Base-by-base conservation (phyloP, 2,888 invertebrate species). In the Philereme transversata region DNA sequence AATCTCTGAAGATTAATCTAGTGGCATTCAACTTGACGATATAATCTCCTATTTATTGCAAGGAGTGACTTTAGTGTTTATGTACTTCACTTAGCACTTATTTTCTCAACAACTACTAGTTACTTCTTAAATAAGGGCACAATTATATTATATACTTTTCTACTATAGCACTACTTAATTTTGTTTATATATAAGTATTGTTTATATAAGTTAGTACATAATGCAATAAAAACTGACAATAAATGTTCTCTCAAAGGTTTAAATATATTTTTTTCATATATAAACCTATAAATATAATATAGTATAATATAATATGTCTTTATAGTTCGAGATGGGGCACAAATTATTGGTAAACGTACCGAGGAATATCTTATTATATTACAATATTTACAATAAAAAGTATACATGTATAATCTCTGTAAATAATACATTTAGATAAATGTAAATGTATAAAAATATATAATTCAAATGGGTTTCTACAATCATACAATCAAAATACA, bases 401-500 rank as follows among this genome's bases (percentile, higher is more conserved):
- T 40, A 40, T 8, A 40, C 6, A 40, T 40, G 7, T 5, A 40
- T 6, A 40, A 57, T 38, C 48, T 43, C 5, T 54, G 7, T 11
- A 35, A 22, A 22, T 57, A 45, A 8, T n/a, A n/a, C 9, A 57
- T 6, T 44, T 34, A 43, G 44, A 43, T 41, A 48, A 34, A 56
- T 9, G 45, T 50, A 45, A 45, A 44, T 49, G 40, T 40, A 40
- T 40, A 40, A 40, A 40, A 40, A 8, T 40, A 40, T 6, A 38
- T 40, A 45, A 4, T 43, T 43, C 10, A 53, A 38, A 50, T 38
- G n/a, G 33, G 33, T 51, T 38, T 45, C n/a, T 58, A 40, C 40
- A 62, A 56, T 46, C 40, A 38, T 62, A 52, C 38, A 45, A 55
- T 44, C 49, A 44, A 55, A 54, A 50, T 54, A 62, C 51, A 47